phyloP scores from a whole-genome alignment of 1,140 invertebrate genomes.

The Drosophila bocqueti region DNA sequence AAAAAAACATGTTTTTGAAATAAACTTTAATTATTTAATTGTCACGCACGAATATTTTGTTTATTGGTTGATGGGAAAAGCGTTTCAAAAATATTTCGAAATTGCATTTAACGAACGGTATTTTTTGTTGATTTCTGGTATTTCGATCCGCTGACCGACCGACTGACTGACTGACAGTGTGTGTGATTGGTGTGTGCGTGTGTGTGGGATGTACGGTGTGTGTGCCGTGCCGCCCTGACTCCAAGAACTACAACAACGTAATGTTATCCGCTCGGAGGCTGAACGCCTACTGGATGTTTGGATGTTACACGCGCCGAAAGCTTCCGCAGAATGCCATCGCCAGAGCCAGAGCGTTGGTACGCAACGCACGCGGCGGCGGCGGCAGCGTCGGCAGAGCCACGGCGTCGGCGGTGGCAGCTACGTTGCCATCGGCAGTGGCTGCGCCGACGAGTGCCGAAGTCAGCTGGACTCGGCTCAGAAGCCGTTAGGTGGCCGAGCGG shows the following conservation, averaged over 20 bases:
- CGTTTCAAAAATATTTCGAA: constrained; percentile 7
- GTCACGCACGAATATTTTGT: constrained; percentile 6
- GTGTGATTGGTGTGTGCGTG: background rate
- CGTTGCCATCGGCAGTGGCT: constrained; percentile 2
- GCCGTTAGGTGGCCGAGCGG: background rate
- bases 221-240: constrained; percentile 43
- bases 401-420: constrained; percentile 26
- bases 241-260: constrained; percentile 82
- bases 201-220: constrained; percentile 22
- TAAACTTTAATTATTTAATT: background rate
- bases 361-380: constrained; percentile 64
- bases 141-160: constrained; percentile 13
- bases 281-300: constrained; percentile 84
- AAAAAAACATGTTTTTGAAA: background rate
- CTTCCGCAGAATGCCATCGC: constrained; percentile 67
- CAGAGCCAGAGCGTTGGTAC: constrained; percentile 40
- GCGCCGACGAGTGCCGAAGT: constrained; percentile 13
- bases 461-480: constrained; percentile 19
- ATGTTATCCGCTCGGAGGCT: constrained; percentile 85
- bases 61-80: background rate
- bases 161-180: background rate
- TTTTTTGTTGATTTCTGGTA: constrained; percentile 21
- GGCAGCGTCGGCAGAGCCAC: constrained; percentile 14
- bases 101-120: constrained; percentile 32
- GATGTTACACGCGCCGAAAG: constrained; percentile 75